These are phyloP conservation scores for Folsomia manolachei DNA, from an alignment of 2,888 invertebrate genomes.

Conservation along the genomic window DNA sequence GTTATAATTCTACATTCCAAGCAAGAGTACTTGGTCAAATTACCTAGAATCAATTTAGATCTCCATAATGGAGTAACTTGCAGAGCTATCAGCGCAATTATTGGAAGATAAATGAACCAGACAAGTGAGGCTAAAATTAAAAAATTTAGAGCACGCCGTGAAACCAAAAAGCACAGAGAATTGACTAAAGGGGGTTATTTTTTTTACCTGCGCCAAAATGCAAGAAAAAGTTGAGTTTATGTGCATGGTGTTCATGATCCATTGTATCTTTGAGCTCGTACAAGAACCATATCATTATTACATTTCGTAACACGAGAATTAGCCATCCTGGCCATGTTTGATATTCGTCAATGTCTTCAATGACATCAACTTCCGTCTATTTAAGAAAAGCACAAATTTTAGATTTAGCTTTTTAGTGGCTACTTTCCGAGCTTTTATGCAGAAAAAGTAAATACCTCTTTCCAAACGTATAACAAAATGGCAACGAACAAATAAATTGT, in stretches of 20 bases:
- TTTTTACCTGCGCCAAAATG: constrained; percentile 97
- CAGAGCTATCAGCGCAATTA: constrained; percentile 86
- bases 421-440: background rate
- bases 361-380: constrained; percentile 91
- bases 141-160: too few species aligned
- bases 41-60: constrained; percentile 87
- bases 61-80: constrained; percentile 94
- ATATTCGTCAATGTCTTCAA: constrained; percentile 94
- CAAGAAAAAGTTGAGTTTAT: constrained; percentile 85
- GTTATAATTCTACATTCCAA: background rate
- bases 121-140: constrained; percentile 96
- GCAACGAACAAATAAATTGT: constrained; percentile 85
- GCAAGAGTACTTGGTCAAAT: background rate
- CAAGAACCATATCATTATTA: constrained; percentile 87
- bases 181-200: too few species aligned
- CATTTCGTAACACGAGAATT: constrained; percentile 77
- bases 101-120: constrained; percentile 96
- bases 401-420: background rate
- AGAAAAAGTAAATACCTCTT: constrained; percentile 69
- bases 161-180: too few species aligned
- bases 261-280: constrained; percentile 55
- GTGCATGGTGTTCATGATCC: constrained; percentile 72
- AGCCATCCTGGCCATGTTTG: constrained; percentile 98
- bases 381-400: constrained; percentile 14
- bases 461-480: constrained; percentile 91